Evolutionary conservation across 2,797 vertebrate species (phyloP).

Genomic region (Amphiprion clarkii): DNA sequence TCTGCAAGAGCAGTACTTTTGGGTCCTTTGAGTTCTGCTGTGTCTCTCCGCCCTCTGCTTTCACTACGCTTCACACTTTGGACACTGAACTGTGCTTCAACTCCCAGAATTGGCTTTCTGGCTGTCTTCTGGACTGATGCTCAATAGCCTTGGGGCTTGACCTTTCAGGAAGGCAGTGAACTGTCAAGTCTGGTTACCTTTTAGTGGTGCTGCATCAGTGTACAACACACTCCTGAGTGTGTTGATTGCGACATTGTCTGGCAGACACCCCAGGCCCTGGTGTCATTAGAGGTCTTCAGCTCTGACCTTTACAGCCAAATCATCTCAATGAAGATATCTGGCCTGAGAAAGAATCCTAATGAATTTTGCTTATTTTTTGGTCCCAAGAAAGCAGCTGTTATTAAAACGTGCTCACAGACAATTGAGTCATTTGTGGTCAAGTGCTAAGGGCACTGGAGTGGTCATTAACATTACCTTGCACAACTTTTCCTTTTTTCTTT

Average conservation of each 20-base stretch:
- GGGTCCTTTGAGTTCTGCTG: slow-evolving; percentile 60
- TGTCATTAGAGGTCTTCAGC: slow-evolving; percentile 74
- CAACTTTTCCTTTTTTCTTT: slow-evolving; percentile 49
- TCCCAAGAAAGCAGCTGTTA: slow-evolving; percentile 36
- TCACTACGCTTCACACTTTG: slow-evolving; percentile 67
- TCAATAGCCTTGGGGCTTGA: slow-evolving; percentile 75
- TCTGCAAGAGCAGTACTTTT: slow-evolving; percentile 66
- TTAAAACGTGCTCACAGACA: slow-evolving; percentile 31
- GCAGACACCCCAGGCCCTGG: slow-evolving; percentile 65
- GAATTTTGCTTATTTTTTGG: slow-evolving; percentile 52
- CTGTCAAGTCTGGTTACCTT: slow-evolving; percentile 77
- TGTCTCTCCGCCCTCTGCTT: slow-evolving; percentile 61
- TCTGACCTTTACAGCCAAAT: slow-evolving; percentile 80
- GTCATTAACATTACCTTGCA: slow-evolving; percentile 66
- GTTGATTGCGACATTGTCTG: slow-evolving; percentile 75
- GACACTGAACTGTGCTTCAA: slow-evolving; percentile 72
- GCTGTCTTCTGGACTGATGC: slow-evolving; percentile 58
- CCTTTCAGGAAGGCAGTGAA: slow-evolving; percentile 78
- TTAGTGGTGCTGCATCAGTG: slow-evolving; percentile 66
- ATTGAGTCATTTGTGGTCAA: slow-evolving; percentile 48
- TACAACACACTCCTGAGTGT: slow-evolving; percentile 61
- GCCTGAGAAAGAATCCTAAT: slow-evolving; percentile 70
- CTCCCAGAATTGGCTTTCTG: slow-evolving; percentile 69
- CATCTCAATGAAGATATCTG: slow-evolving; percentile 71
- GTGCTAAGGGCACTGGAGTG: slow-evolving; percentile 30